Conservation (phyloP, 2,888 invertebrate genomes). For the Ligdia adustata region DNA sequence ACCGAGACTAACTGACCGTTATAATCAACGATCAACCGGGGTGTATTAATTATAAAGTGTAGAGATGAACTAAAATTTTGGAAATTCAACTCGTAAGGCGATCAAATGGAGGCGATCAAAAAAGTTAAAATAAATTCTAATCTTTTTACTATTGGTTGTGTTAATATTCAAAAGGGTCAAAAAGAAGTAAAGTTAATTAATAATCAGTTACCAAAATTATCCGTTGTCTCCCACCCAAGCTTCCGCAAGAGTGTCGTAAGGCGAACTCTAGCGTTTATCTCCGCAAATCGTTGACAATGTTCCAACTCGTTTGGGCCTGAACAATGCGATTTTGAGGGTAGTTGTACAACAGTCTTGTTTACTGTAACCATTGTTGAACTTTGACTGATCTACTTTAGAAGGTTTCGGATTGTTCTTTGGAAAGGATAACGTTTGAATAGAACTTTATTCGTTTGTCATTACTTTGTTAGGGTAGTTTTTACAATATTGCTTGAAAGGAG, state of each 20-base stretch:
- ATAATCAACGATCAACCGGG: too few relatives aligned
- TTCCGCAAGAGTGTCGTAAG: constrained; percentile 35
- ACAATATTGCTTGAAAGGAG: too few relatives aligned
- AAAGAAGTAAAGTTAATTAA: too few relatives aligned
- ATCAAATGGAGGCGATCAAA: too few relatives aligned
- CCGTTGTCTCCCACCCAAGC: background rate
- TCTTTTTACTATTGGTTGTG: too few relatives aligned
- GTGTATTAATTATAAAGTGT: too few relatives aligned
- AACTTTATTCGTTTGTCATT: constrained; percentile 5
- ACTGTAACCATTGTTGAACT: constrained; percentile 26
- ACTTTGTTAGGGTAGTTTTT: too few relatives aligned
- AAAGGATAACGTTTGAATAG: constrained; percentile 2
- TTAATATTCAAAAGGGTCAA: too few relatives aligned
- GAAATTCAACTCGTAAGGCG: too few relatives aligned
- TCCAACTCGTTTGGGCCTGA: constrained; percentile 45
- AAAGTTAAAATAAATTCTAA: too few relatives aligned
- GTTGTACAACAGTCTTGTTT: constrained; percentile 31
- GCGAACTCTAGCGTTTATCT: constrained; percentile 47
- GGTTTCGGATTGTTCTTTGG: constrained; percentile 7
- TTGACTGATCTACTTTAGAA: constrained; percentile 24
- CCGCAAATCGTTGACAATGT: constrained; percentile 48
- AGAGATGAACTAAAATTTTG: too few relatives aligned
- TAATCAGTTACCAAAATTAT: constrained; percentile 1
- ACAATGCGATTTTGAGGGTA: constrained; percentile 42
- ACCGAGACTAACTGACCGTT: too few relatives aligned